These are phyloP conservation scores for Drosophila grimshawi DNA, from an alignment of 1,140 invertebrate genomes.

Conservation along the genomic window DNA sequence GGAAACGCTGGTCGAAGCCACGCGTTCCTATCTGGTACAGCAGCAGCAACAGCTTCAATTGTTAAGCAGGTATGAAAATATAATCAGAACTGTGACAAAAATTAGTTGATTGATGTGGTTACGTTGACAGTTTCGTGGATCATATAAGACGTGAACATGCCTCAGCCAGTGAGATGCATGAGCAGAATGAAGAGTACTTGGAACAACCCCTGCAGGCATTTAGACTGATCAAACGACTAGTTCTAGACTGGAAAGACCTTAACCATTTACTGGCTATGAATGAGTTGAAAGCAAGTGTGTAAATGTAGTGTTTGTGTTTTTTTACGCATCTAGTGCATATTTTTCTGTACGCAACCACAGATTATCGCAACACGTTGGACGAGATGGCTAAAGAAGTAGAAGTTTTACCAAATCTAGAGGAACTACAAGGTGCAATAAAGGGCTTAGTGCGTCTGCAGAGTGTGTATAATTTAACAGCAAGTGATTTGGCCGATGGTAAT, in stretches of 20 bases:
- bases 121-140: conserved; percentile 56
- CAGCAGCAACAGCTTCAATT: conserved; percentile 52
- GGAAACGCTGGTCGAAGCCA: conserved; percentile 52
- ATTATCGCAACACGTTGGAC: conserved; percentile 14
- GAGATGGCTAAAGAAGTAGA: not conserved
- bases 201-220: conserved; percentile 70
- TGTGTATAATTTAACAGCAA: conserved; percentile 60
- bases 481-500: conserved; percentile 49
- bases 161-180: conserved; percentile 18
- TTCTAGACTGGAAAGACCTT: conserved; percentile 61
- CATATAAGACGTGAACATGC: conserved; percentile 62
- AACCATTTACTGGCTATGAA: conserved; percentile 31
- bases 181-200: conserved; percentile 49
- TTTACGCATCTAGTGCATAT: not conserved
- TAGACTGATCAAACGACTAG: conserved; percentile 64
- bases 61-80: conserved; percentile 51
- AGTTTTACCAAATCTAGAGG: conserved; percentile 49
- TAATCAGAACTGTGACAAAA: not conserved
- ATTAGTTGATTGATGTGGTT: conserved; percentile 11
- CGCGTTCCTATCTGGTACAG: conserved; percentile 42
- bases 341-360: conserved; percentile 9
- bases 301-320: not conserved
- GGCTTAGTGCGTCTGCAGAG: conserved; percentile 62
- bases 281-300: conserved; percentile 39
- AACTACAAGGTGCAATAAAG: conserved; percentile 59